These are phyloP conservation scores for Pseudobourletiella spinata DNA, from an alignment of 1,140 invertebrate species.

Conservation along the genomic window DNA sequence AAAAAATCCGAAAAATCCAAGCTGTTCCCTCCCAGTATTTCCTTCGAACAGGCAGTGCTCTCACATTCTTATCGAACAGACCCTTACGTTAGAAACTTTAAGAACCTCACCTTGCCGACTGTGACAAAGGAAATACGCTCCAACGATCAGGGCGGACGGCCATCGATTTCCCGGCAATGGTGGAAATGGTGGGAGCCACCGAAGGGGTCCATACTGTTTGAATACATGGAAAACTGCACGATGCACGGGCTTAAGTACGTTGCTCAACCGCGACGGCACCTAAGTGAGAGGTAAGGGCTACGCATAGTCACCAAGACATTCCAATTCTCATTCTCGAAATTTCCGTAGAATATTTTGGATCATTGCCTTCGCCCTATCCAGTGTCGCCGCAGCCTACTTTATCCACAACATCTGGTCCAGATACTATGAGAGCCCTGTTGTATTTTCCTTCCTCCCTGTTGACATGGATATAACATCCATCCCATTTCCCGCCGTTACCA, in stretches of 20 bases:
- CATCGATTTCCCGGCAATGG: too few species aligned
- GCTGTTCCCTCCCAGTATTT: too few species aligned
- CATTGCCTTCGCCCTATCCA: not conserved
- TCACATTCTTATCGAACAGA: too few species aligned
- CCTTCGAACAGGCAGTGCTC: too few species aligned
- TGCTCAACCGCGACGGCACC: conserved; percentile 1
- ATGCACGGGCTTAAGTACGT: conserved; percentile 8
- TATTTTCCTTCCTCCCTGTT: conserved; percentile 10
- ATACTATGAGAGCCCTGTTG: conserved; percentile 11
- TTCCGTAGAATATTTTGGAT: conserved; percentile 15
- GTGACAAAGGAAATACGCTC: too few species aligned
- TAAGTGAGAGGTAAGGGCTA: conserved; percentile 7
- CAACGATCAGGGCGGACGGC: too few species aligned
- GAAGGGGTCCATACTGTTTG: not conserved
- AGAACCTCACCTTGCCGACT: too few species aligned
- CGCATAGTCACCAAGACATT: not conserved
- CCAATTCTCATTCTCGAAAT: not conserved
- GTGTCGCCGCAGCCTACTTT: not conserved
- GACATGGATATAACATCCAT: not conserved
- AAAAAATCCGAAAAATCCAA: too few species aligned
- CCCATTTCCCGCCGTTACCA: conserved; percentile 24
- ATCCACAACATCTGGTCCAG: conserved; percentile 6
- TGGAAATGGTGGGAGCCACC: too few species aligned
- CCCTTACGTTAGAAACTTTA: too few species aligned
- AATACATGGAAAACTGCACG: not conserved